A percentile compares a stretch with the other conserved stretches of the same genome.
These are phyloP conservation scores for Cephus cinctus DNA, from an alignment of 1,140 invertebrate species.

Conservation along the genomic window DNA sequence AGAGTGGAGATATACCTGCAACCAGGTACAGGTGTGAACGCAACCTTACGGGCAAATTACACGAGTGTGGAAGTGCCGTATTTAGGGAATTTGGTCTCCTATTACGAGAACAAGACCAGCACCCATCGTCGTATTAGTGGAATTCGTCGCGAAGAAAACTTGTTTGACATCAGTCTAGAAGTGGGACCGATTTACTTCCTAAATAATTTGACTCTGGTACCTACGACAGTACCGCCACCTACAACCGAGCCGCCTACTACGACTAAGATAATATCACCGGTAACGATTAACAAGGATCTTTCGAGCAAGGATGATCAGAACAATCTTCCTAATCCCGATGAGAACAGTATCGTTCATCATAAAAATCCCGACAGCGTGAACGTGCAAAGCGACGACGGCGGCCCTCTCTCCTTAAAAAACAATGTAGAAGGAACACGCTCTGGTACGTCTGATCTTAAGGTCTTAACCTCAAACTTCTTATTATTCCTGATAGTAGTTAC, in stretches of 20 bases:
- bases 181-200: conserved; percentile 74
- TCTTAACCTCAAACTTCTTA: conserved; percentile 12
- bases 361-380: conserved; percentile 35
- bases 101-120: conserved; percentile 64
- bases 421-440: conserved; percentile 28
- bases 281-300: conserved; percentile 5
- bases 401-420: conserved; percentile 43
- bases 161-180: conserved; percentile 65
- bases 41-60: conserved; percentile 70
- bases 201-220: conserved; percentile 71
- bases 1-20: conserved; percentile 64
- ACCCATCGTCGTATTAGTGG: conserved; percentile 58
- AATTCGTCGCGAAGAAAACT: conserved; percentile 62
- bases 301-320: not conserved
- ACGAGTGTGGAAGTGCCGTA: conserved; percentile 73
- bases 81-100: conserved; percentile 66
- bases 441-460: too few species aligned
- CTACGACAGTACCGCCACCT: conserved; percentile 72
- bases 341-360: conserved; percentile 40
- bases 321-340: conserved; percentile 24
- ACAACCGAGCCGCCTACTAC: conserved; percentile 70
- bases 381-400: conserved; percentile 42
- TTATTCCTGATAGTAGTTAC: conserved; percentile 18
- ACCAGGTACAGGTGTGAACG: conserved; percentile 76
- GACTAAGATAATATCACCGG: conserved; percentile 58